Base-by-base conservation (phyloP, 2,797 vertebrate species). In the Brotula barbata region DNA sequence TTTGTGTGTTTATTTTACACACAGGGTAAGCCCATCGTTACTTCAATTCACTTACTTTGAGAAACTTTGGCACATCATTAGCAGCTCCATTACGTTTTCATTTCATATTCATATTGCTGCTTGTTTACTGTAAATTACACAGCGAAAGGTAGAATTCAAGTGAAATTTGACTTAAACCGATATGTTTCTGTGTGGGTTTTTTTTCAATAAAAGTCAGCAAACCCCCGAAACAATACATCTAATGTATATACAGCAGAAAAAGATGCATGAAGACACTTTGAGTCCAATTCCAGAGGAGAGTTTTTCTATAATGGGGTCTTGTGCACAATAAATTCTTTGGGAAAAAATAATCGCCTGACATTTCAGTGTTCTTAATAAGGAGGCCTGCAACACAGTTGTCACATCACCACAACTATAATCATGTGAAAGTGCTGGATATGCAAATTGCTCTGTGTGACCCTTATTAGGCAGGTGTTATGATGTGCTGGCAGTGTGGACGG, bases 391-490 rank as follows among this genome's bases (percentile, higher is more conserved):
- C 43, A 36, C 6, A 25, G 22, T 34, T 40, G 40, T 51, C 45
- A 47, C 17, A n/a, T 45, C 0, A 8, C 39, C 49, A 42, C 44
- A 52, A 46, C 17, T 16, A 46, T 1, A 63, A 23, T 7, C 47
- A 25, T 2, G 44, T 51, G 12, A 45, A 49, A 39, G 37, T 34
- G 20, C 5, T 1, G 20, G 25, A 33, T 53, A 55, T 50, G 47
- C 60, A 36, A 57, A 58, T 48, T 45, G 46, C 25, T n/a, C n/a
- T 61, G 33, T 44, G 48, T 20, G 37, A 54, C 45, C 56, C 46
- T 45, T 48, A 47, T 65, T 19, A 74, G 57, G 42, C 41, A 56
- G 36, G 37, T 43, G 67, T 51, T 64, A 36, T 58, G 57, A 68
- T 67, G 31, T 56, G 47, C 23, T 34, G 8, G 6, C 46, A 58